Evolutionary conservation across 2,113 vertebrate genomes (phyloP).

Genomic region (Oceanites oceanicus): DNA sequence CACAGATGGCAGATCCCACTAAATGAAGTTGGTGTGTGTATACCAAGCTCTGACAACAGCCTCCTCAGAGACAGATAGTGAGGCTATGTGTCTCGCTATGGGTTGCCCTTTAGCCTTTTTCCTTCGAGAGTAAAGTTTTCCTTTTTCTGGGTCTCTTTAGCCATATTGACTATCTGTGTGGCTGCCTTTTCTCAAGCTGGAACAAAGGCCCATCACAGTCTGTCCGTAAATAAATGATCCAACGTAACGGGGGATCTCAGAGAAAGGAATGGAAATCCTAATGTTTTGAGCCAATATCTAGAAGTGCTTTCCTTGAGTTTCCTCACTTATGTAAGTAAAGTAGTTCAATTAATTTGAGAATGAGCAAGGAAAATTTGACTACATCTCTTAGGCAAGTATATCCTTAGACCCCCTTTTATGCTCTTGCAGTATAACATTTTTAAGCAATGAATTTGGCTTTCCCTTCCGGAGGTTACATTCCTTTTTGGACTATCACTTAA

Average conservation of each 20-base stretch:
- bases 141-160: background rate
- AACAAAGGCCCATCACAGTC: background rate
- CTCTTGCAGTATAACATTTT: background rate
- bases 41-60: background rate
- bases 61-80: background rate
- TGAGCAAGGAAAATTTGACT: background rate
- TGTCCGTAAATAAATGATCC: background rate
- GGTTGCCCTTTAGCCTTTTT: background rate
- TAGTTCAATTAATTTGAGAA: background rate
- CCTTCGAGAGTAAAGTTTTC: background rate
- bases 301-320: background rate
- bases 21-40: background rate
- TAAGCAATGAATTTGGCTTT: background rate
- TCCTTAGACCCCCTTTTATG: background rate
- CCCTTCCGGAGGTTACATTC: background rate
- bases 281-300: background rate
- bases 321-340: background rate
- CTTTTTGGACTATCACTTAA: background rate
- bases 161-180: accelerated
- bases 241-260: background rate
- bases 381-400: background rate
- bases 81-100: accelerated
- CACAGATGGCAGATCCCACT: background rate
- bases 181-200: background rate
- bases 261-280: background rate